These are phyloP conservation scores for Ericerus pela DNA, from an alignment of 1,140 invertebrate species.

Conservation along the genomic window DNA sequence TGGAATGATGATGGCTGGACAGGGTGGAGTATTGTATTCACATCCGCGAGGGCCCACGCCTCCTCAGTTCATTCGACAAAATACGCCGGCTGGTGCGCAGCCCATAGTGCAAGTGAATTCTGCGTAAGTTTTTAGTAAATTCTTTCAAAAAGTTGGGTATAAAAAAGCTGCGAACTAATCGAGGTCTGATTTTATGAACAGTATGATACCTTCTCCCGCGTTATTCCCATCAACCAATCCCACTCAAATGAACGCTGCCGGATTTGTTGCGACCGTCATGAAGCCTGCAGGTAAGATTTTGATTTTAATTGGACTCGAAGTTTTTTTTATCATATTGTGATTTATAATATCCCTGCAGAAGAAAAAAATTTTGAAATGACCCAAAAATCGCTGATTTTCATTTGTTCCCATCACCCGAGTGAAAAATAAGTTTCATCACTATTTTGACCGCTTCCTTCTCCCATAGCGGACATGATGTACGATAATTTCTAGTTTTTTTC, in stretches of 20 bases:
- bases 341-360: no score
- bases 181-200: not conserved
- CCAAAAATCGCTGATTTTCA: no score
- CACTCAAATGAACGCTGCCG: slow-evolving; percentile 31
- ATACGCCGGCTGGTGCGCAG: not conserved
- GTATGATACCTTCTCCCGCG: slow-evolving; percentile 54
- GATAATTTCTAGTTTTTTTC: no score
- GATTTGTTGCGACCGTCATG: slow-evolving; percentile 33
- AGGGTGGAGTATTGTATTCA: slow-evolving; percentile 7
- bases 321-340: not conserved
- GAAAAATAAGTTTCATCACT: no score
- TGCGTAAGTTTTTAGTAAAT: not conserved
- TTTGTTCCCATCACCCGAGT: no score
- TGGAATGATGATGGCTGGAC: slow-evolving; percentile 31
- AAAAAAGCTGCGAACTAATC: no score
- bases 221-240: slow-evolving; percentile 47
- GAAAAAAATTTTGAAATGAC: no score
- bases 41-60: not conserved
- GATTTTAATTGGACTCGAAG: not conserved
- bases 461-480: no score
- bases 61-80: slow-evolving; percentile 6
- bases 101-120: not conserved
- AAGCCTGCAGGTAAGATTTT: slow-evolving; percentile 25
- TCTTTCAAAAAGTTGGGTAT: no score
- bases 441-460: no score